Evolutionary conservation across 2,797 vertebrate genomes (phyloP).

Genomic region (Molothrus ater): DNA sequence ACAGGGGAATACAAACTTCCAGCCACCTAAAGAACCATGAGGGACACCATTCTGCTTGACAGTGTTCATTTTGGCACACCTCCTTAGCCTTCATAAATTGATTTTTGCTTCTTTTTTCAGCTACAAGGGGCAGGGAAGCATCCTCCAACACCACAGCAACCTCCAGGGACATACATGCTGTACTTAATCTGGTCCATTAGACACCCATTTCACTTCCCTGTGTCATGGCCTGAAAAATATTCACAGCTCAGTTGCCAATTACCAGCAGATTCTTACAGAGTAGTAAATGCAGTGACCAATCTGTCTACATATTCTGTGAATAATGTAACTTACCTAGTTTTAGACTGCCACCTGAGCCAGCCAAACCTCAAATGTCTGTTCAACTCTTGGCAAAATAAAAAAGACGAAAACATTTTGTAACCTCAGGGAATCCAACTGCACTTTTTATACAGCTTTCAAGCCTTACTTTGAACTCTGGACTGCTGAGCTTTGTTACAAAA

Average conservation of each 20-base stretch:
- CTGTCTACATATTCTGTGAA: neutral
- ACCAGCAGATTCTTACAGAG: neutral
- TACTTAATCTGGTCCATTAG: neutral
- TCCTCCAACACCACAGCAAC: neutral
- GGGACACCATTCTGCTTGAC: neutral
- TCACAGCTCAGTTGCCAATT: neutral
- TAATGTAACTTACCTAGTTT: neutral
- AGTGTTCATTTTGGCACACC: neutral
- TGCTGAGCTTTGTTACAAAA: neutral
- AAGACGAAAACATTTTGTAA: neutral
- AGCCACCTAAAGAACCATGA: neutral
- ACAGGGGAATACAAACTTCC: neutral
- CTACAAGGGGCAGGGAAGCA: neutral
- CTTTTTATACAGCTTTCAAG: neutral
- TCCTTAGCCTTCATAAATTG: neutral
- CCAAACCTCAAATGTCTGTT: neutral
- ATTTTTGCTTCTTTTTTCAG: neutral
- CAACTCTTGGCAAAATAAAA: neutral
- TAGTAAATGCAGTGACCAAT: neutral
- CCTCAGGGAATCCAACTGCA: neutral
- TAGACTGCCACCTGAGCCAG: neutral
- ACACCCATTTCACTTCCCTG: neutral
- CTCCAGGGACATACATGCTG: neutral
- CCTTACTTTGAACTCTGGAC: neutral
- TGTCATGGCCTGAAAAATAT: neutral